Evolutionary conservation across 2,888 invertebrate genomes (phyloP).

Genomic region (Branchellion lobata): DNA sequence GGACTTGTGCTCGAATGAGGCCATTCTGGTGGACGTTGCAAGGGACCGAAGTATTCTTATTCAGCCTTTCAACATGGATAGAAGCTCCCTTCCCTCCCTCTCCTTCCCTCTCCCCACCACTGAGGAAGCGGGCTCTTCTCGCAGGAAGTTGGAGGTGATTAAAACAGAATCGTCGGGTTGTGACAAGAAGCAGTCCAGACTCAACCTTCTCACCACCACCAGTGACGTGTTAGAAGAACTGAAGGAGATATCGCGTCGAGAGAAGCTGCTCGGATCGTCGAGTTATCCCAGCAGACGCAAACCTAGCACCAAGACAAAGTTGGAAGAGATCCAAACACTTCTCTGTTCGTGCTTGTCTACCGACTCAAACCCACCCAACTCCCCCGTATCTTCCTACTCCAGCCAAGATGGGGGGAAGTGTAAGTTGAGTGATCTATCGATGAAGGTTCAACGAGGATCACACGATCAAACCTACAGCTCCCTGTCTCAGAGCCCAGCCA

Average conservation of each 20-base stretch:
- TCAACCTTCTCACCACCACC: not conserved
- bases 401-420: not conserved
- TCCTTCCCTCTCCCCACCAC: not conserved
- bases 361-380: not conserved
- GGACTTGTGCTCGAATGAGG: conserved; percentile 20
- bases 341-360: not conserved
- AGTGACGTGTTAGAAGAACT: conserved; percentile 17
- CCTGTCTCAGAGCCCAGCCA: conserved; percentile 17
- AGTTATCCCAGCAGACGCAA: conserved; percentile 24
- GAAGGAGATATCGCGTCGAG: not conserved
- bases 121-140: not conserved
- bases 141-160: not conserved
- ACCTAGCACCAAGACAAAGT: not conserved
- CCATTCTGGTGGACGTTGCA: not conserved
- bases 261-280: conserved; percentile 30
- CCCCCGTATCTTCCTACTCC: not conserved
- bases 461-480: conserved; percentile 5
- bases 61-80: not conserved
- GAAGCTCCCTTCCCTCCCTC: too few species aligned
- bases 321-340: conserved; percentile 1
- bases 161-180: not conserved
- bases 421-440: conserved; percentile 25
- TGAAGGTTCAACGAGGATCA: conserved; percentile 33
- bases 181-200: not conserved
- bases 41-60: conserved; percentile 17